phyloP scores from a whole-genome alignment of 2,113 vertebrate genomes.

The Pimephales promelas region DNA sequence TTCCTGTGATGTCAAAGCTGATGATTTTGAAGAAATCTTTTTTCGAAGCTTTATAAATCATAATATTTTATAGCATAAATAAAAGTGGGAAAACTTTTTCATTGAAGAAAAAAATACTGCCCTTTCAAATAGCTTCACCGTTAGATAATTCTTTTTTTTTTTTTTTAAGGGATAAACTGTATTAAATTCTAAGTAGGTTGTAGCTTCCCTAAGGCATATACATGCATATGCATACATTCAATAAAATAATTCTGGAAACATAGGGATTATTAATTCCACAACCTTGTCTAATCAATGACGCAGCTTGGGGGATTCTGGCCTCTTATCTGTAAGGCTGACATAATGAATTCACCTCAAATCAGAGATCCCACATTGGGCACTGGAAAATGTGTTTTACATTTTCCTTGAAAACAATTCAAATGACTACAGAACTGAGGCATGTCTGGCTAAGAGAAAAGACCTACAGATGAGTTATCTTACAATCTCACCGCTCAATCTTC shows the following conservation, averaged over 20 bases:
- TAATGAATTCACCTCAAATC: conserved; percentile 69
- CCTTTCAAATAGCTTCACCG: too few relatives aligned
- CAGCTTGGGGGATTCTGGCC: conserved; percentile 58
- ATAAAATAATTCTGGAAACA: not conserved
- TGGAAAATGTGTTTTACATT: conserved; percentile 75
- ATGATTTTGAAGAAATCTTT: not conserved
- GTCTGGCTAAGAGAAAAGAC: conserved; percentile 55
- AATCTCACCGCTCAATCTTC: conserved; percentile 36
- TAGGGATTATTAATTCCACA: conserved; percentile 48
- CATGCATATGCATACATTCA: not conserved
- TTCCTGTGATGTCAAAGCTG: not conserved
- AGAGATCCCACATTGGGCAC: conserved; percentile 59
- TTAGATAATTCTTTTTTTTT: too few relatives aligned
- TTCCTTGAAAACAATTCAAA: conserved; percentile 66
- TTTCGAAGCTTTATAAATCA: not conserved
- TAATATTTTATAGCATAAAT: too few relatives aligned
- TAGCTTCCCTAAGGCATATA: not conserved
- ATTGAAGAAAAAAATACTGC: too few relatives aligned
- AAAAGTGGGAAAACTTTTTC: too few relatives aligned
- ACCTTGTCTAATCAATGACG: conserved; percentile 58
- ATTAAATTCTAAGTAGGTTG: not conserved
- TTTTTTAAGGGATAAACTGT: not conserved
- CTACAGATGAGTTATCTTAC: conserved; percentile 64
- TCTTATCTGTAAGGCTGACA: conserved; percentile 67
- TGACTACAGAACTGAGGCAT: conserved; percentile 58